Conservation (phyloP, 2,797 vertebrate genomes). For the Chloroceryle amazona region DNA sequence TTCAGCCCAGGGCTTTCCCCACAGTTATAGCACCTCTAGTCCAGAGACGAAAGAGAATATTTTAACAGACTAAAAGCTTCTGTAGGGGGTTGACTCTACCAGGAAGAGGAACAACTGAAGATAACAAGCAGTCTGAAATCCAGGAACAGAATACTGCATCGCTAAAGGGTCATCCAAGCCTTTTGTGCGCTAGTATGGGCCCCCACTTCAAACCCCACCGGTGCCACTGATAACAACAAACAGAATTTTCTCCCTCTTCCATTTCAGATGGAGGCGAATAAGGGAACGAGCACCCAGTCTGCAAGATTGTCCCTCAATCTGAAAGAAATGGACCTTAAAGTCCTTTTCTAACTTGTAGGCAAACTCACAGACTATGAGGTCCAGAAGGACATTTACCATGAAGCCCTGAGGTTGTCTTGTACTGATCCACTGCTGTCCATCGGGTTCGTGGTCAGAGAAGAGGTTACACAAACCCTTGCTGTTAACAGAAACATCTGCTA, state of each 20-base stretch:
- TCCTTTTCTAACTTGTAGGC: rapidly evolving
- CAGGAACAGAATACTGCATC: background rate
- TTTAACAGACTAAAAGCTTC: background rate
- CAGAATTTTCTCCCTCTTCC: background rate
- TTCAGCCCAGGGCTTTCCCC: background rate
- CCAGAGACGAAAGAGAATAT: background rate
- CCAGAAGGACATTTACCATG: background rate
- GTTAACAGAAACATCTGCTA: background rate
- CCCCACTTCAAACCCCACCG: background rate
- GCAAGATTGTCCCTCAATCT: background rate
- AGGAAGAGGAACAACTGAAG: background rate
- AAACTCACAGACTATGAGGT: background rate
- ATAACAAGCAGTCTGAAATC: background rate
- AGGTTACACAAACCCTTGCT: background rate
- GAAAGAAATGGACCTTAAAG: background rate
- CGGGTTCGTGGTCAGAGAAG: background rate
- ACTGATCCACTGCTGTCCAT: background rate
- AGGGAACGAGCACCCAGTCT: background rate
- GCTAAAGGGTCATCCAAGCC: background rate
- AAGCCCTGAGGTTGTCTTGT: background rate
- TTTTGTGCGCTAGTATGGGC: background rate
- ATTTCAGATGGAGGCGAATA: background rate
- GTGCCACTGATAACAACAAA: background rate
- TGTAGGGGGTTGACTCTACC: background rate
- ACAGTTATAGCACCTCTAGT: background rate